A percentile compares a stretch with the other conserved stretches of the same genome.
These are phyloP conservation scores for Sceloporus tristichus DNA, from an alignment of 2,113 vertebrate genomes.

Conservation along the genomic window DNA sequence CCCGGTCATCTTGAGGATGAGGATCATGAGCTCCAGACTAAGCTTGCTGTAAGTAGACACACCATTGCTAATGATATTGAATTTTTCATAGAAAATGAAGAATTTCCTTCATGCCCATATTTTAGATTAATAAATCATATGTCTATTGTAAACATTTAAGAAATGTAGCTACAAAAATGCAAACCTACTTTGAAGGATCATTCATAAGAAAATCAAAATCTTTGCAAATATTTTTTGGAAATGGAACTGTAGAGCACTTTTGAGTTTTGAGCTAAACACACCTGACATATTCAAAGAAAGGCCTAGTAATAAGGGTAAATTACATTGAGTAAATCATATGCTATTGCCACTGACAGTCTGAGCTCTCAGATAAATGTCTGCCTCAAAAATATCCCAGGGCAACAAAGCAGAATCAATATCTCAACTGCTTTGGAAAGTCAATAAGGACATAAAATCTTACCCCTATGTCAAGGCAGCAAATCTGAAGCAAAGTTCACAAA, in stretches of 20 bases:
- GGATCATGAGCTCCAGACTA: background rate
- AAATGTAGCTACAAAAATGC: background rate
- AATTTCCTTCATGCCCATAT: background rate
- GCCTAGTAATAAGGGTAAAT: conserved; percentile 9
- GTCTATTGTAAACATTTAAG: conserved; percentile 1
- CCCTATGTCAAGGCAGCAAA: background rate
- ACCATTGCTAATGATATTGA: background rate
- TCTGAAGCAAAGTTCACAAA: conserved; percentile 20
- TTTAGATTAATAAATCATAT: background rate
- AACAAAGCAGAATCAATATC: conserved; percentile 30
- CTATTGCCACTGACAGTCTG: conserved; percentile 15
- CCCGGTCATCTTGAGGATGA: background rate
- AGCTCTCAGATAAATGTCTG: conserved; percentile 3
- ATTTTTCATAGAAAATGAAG: background rate
- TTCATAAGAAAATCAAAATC: conserved; percentile 5
- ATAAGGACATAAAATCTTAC: background rate
- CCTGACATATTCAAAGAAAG: conserved; percentile 2
- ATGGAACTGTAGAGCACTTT: conserved; percentile 24
- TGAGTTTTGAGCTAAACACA: conserved; percentile 18
- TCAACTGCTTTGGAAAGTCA: conserved; percentile 27
- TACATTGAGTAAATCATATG: conserved; percentile 23
- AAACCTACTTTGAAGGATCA: conserved; percentile 25
- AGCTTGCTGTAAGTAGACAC: background rate
- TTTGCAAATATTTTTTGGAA: background rate
- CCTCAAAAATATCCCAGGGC: conserved; percentile 19